Base-by-base conservation (phyloP, 2,888 invertebrate genomes). In the Athalia circularis region DNA sequence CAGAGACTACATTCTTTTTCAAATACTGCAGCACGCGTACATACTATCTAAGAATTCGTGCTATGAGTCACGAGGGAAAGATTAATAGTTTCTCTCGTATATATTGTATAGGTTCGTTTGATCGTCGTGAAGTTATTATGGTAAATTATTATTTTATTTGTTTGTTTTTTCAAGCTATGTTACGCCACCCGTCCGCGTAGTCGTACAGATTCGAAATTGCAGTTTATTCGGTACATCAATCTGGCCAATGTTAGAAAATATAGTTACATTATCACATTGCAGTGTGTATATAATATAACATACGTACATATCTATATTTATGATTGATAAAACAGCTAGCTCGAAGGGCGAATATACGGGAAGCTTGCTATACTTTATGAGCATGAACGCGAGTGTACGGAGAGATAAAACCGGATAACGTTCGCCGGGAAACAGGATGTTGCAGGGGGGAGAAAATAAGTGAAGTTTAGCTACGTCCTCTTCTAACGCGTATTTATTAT, bases 341-440 rank as follows among this genome's bases (percentile, higher is more conserved):
- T 29, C 29, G 29, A 29, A 29, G 29, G 29, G 29, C 29, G 29
- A 29, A 29, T 29, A 29, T 29, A 29, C 29, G 29, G 29, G 29
- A 29, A 29, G 29, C 29, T 29, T 52, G 52, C 43, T 50, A 68
- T 68, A 68, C 50, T 52, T 29, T n/a, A 13, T n/a, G 59, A 59
- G 59, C 48, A 13, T 65, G 65, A 50, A 68, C 52, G 54, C 68
- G 68, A 54, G 68, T 54, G 68, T 50, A 68, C 68, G 68, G 72
- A 72, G 72, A 57, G 72, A 72, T 72, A 72, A 72, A 72, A 72
- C 72, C 72, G 72, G 72, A 72, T 72, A 72, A 72, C 72, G 59
- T 72, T 72, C 45, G 72, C 45, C 72, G 72, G 72, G 72, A 72
- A 72, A 72, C 72, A 72, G 72, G 72, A 72, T 72, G 72, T 72